Evolutionary conservation across 1,140 invertebrate species (phyloP).

Genomic region (Littorina saxatilis): DNA sequence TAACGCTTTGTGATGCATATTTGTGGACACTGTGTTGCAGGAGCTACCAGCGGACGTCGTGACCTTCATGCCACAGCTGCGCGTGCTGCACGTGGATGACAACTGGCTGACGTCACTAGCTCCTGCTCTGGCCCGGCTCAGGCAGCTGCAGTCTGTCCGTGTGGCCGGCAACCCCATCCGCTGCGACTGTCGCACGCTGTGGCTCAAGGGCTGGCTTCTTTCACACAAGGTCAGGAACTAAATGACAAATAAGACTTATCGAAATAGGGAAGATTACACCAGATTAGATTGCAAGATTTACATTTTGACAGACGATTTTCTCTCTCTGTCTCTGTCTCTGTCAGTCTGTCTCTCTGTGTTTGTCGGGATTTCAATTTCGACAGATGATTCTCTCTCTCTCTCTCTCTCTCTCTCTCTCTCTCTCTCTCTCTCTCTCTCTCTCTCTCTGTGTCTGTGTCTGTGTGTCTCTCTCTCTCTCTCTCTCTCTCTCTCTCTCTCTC

Average conservation of each 20-base stretch:
- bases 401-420: too few species aligned
- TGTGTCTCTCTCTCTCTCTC: background rate
- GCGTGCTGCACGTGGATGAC: conserved; percentile 46
- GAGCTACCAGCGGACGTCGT: conserved; percentile 37
- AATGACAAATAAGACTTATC: too few species aligned
- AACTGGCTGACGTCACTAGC: conserved; percentile 54
- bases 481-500: conserved; percentile 4
- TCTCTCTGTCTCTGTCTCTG: background rate
- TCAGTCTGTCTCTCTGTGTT: background rate
- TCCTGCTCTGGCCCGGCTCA: conserved; percentile 19
- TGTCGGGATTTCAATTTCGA: background rate
- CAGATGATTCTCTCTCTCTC: background rate
- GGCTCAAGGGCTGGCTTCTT: conserved; percentile 62
- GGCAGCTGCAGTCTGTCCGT: conserved; percentile 25
- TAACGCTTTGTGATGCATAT: too few species aligned
- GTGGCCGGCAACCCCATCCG: conserved; percentile 56
- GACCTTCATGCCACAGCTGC: conserved; percentile 32
- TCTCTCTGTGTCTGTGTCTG: too few species aligned
- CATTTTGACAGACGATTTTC: too few species aligned
- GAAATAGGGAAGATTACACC: too few species aligned
- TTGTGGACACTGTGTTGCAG: too few species aligned
- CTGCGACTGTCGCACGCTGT: conserved; percentile 59
- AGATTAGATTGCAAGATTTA: too few species aligned
- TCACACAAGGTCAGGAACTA: background rate
- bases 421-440: too few species aligned